Evolutionary conservation across 2,888 invertebrate species (phyloP).

Genomic region (Caprella mutica): DNA sequence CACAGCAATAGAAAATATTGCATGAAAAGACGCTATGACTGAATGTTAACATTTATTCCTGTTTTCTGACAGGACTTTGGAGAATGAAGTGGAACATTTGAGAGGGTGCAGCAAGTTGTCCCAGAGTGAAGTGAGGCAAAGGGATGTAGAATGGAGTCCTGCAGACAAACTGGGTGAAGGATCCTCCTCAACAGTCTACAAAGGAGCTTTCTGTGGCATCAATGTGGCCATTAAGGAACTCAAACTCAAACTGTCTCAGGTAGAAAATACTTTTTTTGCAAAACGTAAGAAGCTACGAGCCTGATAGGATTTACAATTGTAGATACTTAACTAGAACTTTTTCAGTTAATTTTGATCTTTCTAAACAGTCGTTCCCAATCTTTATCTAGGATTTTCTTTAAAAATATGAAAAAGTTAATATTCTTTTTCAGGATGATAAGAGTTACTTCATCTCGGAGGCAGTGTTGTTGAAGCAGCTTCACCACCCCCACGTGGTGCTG

Average conservation of each 20-base stretch:
- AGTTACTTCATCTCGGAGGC: slow-evolving; percentile 33
- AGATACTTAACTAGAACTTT: too few species aligned
- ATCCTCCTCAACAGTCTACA: slow-evolving; percentile 32
- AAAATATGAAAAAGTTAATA: background rate
- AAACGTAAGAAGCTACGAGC: too few species aligned
- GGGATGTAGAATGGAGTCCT: slow-evolving; percentile 31
- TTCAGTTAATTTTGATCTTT: too few species aligned
- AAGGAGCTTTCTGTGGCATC: slow-evolving; percentile 25
- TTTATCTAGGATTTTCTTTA: too few species aligned
- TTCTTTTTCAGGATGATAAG: slow-evolving; percentile 25
- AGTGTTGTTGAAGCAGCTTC: slow-evolving; percentile 31
- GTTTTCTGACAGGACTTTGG: slow-evolving; percentile 31
- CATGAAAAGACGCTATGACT: too few species aligned
- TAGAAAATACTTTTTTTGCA: too few species aligned
- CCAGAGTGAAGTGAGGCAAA: slow-evolving; percentile 19
- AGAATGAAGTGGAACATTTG: slow-evolving; percentile 28
- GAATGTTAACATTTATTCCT: too few species aligned
- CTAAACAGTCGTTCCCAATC: too few species aligned
- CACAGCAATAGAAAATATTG: too few species aligned
- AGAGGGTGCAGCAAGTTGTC: slow-evolving; percentile 20
- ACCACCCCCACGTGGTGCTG: slow-evolving; percentile 31
- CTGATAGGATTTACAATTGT: too few species aligned
- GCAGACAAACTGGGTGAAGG: slow-evolving; percentile 31
- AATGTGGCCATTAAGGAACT: slow-evolving; percentile 33
- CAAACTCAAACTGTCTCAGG: slow-evolving; percentile 31